phyloP scores from a whole-genome alignment of 2,113 vertebrate species.

The Hiodon tergisus region DNA sequence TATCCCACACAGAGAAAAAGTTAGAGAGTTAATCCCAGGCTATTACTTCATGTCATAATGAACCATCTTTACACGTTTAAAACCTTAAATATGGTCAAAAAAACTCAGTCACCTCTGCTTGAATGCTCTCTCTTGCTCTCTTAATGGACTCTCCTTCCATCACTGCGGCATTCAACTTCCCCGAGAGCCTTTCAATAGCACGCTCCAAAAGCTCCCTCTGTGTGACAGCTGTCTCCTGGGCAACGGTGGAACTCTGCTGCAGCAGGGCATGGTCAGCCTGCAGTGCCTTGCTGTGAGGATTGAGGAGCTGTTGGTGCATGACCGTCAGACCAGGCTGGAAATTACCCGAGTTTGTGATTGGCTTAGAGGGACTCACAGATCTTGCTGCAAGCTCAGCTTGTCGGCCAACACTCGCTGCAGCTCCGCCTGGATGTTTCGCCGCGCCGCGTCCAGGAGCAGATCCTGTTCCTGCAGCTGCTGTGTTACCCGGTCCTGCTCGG shows the following conservation, averaged over 20 bases:
- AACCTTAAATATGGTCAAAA: neutral
- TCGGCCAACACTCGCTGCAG: constrained; percentile 52
- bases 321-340: neutral
- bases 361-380: constrained; percentile 54
- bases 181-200: constrained; percentile 45
- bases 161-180: constrained; percentile 43
- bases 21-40: too few relatives aligned
- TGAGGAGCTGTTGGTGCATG: neutral
- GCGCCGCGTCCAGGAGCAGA: constrained; percentile 51
- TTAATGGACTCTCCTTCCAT: constrained; percentile 44
- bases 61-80: neutral
- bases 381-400: constrained; percentile 50
- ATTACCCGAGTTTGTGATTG: too few relatives aligned
- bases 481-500: constrained; percentile 50
- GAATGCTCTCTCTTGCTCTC: constrained; percentile 46
- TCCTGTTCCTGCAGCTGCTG: constrained; percentile 59
- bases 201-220: constrained; percentile 55
- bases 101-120: constrained; percentile 41
- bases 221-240: constrained; percentile 35
- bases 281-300: constrained; percentile 50
- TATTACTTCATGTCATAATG: neutral
- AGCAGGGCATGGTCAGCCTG: constrained; percentile 45
- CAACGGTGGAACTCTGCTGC: constrained; percentile 45
- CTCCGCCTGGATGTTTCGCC: constrained; percentile 46
- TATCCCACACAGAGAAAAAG: constrained; percentile 7